Evolutionary conservation across 2,888 invertebrate genomes (phyloP), one percentile per base, ranked within the genome.

Genomic region (Drepana falcataria): DNA sequence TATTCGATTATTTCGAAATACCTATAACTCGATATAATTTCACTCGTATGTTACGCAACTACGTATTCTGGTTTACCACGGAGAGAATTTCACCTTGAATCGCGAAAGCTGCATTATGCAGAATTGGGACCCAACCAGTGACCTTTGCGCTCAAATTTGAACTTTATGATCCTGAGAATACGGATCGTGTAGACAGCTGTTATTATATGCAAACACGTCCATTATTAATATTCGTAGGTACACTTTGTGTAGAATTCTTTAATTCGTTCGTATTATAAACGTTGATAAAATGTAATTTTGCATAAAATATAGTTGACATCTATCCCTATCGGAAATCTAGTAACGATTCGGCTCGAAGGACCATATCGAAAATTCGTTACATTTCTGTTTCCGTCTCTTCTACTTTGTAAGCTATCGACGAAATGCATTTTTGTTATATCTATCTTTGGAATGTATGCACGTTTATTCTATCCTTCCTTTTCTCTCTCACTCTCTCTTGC

Each of bases 71-170:
- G 51, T 51, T 40, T 34, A 51, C 56, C 51, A 56, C 56, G 59
- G 66, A 69, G 78, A 78, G 78, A 81, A 81, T 83, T 78, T 81
- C 79, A 75, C 83, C 83, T 83, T 83, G 83, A 74, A 67, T 68
- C 68, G 77, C 68, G 82, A 83, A 83, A 84, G 83, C 75, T 73
- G 71, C 63, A 61, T 65, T 40, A 58, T 61, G 63, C 66, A 66
- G 64, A 60, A 57, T 51, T 40, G 51, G 51, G 40, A 51, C 51
- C 41, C 6, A 51, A 40, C 37, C 21, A 41, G 40, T 51, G 51
- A 51, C 51, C 51, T 51, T 51, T 51, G 40, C 40, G 21, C 33
- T 40, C 51, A 6, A 51, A 40, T 51, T 41, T 51, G 51, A 51
- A 51, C 41, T 51, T 34, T 51, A 51, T 51, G 40, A 6, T 34